These are phyloP conservation scores for Scalopus aquaticus DNA, from an alignment of 2,113 vertebrate genomes.

Conservation along the genomic window DNA sequence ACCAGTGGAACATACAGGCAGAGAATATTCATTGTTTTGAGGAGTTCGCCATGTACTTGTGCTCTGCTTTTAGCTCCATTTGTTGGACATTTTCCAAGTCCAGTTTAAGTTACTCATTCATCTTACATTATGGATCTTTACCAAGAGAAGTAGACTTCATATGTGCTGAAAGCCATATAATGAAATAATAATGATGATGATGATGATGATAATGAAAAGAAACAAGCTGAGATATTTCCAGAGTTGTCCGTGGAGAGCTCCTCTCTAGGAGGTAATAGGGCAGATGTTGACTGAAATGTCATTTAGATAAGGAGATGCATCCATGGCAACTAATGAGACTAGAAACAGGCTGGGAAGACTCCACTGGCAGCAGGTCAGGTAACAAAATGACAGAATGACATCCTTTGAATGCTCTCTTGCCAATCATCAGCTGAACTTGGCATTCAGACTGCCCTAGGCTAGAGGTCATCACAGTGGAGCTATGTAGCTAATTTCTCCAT, in stretches of 20 bases:
- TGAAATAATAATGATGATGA: slow-evolving; percentile 39
- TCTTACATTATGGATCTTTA: slow-evolving; percentile 79
- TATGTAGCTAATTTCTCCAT: neutral
- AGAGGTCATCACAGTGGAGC: slow-evolving; percentile 25
- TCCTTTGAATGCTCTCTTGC: slow-evolving; percentile 36
- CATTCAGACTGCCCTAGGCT: slow-evolving; percentile 20
- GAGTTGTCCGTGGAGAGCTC: slow-evolving; percentile 67
- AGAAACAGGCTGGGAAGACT: slow-evolving; percentile 5
- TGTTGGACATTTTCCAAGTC: slow-evolving; percentile 51
- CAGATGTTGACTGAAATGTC: slow-evolving; percentile 70
- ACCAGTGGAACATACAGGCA: neutral
- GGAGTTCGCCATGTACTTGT: neutral
- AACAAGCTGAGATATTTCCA: slow-evolving; percentile 17
- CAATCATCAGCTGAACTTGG: slow-evolving; percentile 26
- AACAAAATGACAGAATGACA: slow-evolving; percentile 2
- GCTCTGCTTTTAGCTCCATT: neutral
- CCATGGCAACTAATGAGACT: slow-evolving; percentile 71
- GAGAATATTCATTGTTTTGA: neutral
- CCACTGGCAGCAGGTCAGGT: slow-evolving; percentile 43
- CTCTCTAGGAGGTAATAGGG: slow-evolving; percentile 24
- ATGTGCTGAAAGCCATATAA: slow-evolving; percentile 75
- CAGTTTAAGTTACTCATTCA: slow-evolving; percentile 77
- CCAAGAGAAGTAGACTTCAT: slow-evolving; percentile 74
- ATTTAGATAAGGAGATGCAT: slow-evolving; percentile 59
- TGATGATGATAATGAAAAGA: neutral